Base-by-base conservation (phyloP, 2,888 invertebrate genomes). In the Oegoconia quadripuncta region DNA sequence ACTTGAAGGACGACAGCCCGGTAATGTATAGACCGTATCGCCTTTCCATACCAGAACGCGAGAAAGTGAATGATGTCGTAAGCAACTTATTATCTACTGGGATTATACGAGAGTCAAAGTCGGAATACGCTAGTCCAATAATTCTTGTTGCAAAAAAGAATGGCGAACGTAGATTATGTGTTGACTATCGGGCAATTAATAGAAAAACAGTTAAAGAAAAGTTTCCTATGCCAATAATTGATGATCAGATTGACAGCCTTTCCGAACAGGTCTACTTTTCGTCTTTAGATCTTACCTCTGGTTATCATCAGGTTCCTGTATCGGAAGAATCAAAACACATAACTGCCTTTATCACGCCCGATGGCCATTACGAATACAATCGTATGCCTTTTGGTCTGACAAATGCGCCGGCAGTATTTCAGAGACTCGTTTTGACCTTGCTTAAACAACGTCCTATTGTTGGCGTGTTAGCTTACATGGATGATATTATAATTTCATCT, bases 91-190 rank as follows among this genome's bases (percentile, higher is more conserved):
- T 20, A 20, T 3, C 8, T 6, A 34, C 3, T 7, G 23, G 34
- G 11, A 34, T 34, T 9, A 34, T 34, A 3, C 20, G 23, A 12
- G 34, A 34, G 16, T 34, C 34, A 3, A 20, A 11, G n/a, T 34
- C 34, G 9, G 34, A 34, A 8, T 34, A 34, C 22, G 34, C 34
- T 11, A 34, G 34, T 13, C 34, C 34, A 5, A 34, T 34, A 20
- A 34, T 34, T 15, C 16, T 34, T 13, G 34, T 34, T 3, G 12
- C 22, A 11, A 34, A 34, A 23, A 34, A 34, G 23, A 23, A 34
- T 13, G 34, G 34, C 3, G 23, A 23, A 7, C 3, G 3, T 4
- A 34, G 34, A 14, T 13, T 34, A 14, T 34, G 34, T 13, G 32
- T 32, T 3, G 32, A 32, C 12, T 32, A 32, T 11, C 4, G 32